These are phyloP conservation scores for Amiota minor DNA, from an alignment of 2,888 invertebrate genomes.

Conservation along the genomic window DNA sequence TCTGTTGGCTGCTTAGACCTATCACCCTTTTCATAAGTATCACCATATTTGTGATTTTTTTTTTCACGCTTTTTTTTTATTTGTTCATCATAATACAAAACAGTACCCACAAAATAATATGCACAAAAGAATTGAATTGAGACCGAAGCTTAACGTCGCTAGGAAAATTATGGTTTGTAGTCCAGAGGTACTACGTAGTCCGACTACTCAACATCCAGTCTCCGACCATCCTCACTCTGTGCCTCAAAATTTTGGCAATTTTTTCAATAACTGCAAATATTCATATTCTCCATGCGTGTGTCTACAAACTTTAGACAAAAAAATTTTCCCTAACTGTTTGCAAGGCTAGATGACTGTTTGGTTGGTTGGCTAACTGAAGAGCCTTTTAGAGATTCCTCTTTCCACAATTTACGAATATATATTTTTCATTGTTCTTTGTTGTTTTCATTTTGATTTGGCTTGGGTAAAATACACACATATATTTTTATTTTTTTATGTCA, in stretches of 20 bases:
- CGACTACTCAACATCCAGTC: no score
- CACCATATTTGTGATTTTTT: neutral
- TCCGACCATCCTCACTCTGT: neutral
- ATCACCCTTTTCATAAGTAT: neutral
- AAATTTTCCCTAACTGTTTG: no score
- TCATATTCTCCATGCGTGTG: slow-evolving; percentile 36
- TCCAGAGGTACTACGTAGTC: no score
- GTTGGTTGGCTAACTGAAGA: neutral
- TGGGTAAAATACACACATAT: no score
- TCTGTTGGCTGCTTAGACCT: neutral
- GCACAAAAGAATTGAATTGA: no score
- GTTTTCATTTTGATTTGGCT: neutral
- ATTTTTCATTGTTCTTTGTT: slow-evolving; percentile 18
- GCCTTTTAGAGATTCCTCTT: neutral
- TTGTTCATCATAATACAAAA: slow-evolving; percentile 27
- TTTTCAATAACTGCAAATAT: slow-evolving; percentile 50
- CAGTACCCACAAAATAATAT: neutral
- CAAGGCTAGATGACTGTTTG: neutral
- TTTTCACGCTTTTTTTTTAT: slow-evolving; percentile 22
- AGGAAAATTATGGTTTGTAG: no score
- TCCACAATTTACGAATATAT: neutral
- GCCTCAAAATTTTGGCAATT: slow-evolving; percentile 1
- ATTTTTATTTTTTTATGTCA: neutral
- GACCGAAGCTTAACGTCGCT: no score
- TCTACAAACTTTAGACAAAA: slow-evolving; percentile 45